Evolutionary conservation across 1,140 invertebrate species (phyloP), one percentile per base, ranked within the genome.

Genomic region (Philotrypesis tridentata): DNA sequence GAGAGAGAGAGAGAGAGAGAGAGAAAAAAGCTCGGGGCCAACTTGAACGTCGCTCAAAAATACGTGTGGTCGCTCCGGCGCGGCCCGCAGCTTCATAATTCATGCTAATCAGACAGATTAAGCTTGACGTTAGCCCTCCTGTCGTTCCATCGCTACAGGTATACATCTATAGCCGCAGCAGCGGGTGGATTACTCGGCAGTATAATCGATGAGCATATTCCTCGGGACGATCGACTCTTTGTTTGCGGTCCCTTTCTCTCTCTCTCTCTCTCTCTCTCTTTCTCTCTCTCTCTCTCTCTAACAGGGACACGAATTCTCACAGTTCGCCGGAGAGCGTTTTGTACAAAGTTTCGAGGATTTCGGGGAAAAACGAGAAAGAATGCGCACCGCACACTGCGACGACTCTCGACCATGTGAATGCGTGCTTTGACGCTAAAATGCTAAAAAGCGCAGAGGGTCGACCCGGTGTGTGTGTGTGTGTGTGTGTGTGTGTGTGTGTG

Each of bases 31-130:
- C 48, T 55, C 48, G 48, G 48, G n/a, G 33, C 33, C 33, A 37
- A 37, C 48, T 55, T 5, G 7, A 43, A 14, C 40, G 7, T 43
- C 40, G 40, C 40, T 43, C 40, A 43, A 55, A 55, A 55, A 55
- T 55, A 55, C 48, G 48, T 21, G n/a, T n/a, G n/a, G n/a, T n/a
- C n/a, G n/a, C n/a, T n/a, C n/a, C 2, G 48, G n/a, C 48, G n/a
- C n/a, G 0, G n/a, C 21, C 48, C 17, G 21, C 21, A 29, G 23
- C 43, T 67, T 77, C 43, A 76, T 77, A 77, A 65, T 77, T 61
- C 43, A 77, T 67, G 29, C 29, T 77, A 77, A 67, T n/a, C 4
- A 43, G 37, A 67, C 43, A n/a, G 60, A 37, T 63, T 74, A 74
- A 55, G 48, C 48, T 55, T 17, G 21, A 55, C 17, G 48, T 55